Conservation (phyloP, 2,797 vertebrate genomes). For the Clarias pachynema region DNA sequence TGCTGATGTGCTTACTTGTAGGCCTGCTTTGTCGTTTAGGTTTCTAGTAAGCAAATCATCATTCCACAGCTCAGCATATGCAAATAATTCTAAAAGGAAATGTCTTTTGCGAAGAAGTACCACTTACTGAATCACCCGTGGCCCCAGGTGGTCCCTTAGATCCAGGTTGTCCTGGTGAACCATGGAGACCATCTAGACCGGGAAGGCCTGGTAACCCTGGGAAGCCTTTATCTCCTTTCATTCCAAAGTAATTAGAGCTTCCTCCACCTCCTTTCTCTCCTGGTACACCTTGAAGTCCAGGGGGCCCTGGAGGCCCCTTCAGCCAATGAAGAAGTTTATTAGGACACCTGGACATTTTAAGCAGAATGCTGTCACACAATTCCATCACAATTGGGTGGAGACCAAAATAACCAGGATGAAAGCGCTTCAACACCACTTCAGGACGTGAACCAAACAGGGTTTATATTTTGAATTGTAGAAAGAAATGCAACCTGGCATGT, state of each 20-base stretch:
- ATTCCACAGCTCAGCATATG: not conserved
- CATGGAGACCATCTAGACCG: slow-evolving; percentile 59
- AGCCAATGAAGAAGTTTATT: slow-evolving; percentile 9
- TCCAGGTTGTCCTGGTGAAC: slow-evolving; percentile 62
- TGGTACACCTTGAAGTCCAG: slow-evolving; percentile 60
- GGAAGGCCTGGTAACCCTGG: slow-evolving; percentile 57
- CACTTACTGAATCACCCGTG: slow-evolving; percentile 63
- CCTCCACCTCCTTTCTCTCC: slow-evolving; percentile 65
- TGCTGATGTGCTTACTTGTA: not conserved
- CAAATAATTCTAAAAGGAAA: not conserved
- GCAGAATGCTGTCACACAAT: not conserved
- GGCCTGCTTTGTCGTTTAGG: not conserved
- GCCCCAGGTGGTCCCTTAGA: slow-evolving; percentile 63
- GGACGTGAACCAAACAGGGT: not conserved
- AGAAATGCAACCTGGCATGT: not conserved
- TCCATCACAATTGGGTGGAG: not conserved
- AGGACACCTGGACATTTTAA: not conserved
- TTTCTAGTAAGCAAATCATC: not conserved
- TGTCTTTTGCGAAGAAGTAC: not conserved
- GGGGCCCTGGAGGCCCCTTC: slow-evolving; percentile 63
- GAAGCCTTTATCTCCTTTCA: slow-evolving; percentile 64
- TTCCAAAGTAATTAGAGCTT: slow-evolving; percentile 16
- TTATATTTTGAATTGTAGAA: not conserved
- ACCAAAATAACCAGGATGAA: not conserved
- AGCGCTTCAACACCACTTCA: not conserved